Base-by-base conservation (phyloP, 1,140 invertebrate genomes). In the Maconellicoccus hirsutus region DNA sequence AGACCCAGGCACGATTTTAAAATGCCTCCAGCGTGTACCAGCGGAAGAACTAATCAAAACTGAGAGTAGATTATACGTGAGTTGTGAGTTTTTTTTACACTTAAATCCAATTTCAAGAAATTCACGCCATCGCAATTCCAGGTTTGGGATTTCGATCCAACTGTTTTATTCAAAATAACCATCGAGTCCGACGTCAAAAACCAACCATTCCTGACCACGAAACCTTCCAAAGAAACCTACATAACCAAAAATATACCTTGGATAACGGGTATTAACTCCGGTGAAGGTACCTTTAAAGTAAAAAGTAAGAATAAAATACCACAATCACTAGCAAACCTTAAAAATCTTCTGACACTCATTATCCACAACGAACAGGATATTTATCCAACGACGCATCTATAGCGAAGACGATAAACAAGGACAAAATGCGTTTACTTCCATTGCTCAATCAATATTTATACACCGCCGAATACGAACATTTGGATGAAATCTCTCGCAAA, bases 11-110 rank as follows among this genome's bases (percentile, higher is more conserved):
- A 78, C 80, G 22, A 81, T 86, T 75, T 75, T 86, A 0, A 78
- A 78, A 29, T 87, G 86, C 76, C 75, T 87, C 3, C 82, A 82
- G 72, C 76, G 82, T 72, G 72, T 83, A 70, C 75, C 81, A 0
- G 77, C 77, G 8, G 74, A 77, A 22, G 66, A 71, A 7, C 77
- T 81, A 23, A 76, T 80, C 23, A 72, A 77, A 70, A 76, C 77
- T 70, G 72, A 71, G 39, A 33, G 25, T 10, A 74, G 52, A n/a
- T 70, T 74, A 0, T 70, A 73, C 59, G 75, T 76, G 72, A 73
- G 61, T 71, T 27, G 10, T 10, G 21, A 23, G 22, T 1, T 12
- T 59, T 16, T 59, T 19, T 59, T 59, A 59, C n/a, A 59, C n/a
- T 59, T 59, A 19, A n/a, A 59, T 59, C 3, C n/a, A 7, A 7